Conservation (phyloP, 2,113 vertebrate species). For the Phasianus colchicus region DNA sequence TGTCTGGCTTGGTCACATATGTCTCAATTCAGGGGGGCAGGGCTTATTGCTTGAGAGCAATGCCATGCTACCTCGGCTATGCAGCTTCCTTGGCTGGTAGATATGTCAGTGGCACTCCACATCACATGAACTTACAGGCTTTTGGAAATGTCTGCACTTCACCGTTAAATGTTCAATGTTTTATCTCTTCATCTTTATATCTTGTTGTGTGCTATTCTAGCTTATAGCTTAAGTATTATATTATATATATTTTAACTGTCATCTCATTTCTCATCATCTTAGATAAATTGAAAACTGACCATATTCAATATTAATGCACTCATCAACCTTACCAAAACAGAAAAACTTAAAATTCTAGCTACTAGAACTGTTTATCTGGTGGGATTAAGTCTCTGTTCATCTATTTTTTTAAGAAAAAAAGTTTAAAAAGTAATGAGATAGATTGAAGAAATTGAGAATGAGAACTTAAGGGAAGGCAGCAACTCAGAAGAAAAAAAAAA, state of each 20-base stretch:
- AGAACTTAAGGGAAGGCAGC: background rate
- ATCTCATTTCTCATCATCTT: background rate
- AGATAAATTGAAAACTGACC: background rate
- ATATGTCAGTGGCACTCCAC: rapidly evolving
- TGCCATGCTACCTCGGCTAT: rapidly evolving
- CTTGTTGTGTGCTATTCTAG: background rate
- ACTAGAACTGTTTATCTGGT: background rate
- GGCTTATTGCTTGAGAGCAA: background rate
- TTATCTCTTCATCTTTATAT: background rate
- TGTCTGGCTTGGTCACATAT: background rate
- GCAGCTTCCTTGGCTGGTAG: background rate
- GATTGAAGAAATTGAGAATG: background rate
- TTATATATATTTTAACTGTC: background rate
- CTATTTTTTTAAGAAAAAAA: background rate
- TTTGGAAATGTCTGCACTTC: background rate
- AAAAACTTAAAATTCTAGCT: background rate
- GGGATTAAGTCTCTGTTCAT: background rate
- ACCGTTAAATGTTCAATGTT: background rate
- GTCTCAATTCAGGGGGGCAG: rapidly evolving
- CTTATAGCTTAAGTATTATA: background rate
- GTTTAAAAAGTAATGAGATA: background rate
- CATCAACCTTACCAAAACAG: background rate
- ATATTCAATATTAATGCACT: background rate
- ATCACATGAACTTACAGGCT: background rate
- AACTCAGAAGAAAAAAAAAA: background rate